Evolutionary conservation across 2,113 vertebrate species (phyloP).

Genomic region (Lophura nycthemera): DNA sequence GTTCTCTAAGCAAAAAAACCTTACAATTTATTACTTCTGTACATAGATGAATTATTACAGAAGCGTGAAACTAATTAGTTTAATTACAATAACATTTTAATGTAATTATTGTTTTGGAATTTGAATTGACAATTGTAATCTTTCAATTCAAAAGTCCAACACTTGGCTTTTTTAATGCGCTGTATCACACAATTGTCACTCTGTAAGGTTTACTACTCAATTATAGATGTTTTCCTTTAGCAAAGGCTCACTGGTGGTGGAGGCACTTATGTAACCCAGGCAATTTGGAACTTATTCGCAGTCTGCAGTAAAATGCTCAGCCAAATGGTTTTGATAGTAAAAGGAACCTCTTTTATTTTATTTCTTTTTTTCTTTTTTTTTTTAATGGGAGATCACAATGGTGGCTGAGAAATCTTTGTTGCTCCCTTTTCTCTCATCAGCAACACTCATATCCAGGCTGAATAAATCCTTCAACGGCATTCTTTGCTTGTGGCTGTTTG

Average conservation of each 20-base stretch:
- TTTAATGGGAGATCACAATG: slow-evolving; percentile 20
- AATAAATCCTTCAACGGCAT: slow-evolving; percentile 65
- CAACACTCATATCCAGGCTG: slow-evolving; percentile 67
- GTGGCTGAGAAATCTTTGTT: slow-evolving; percentile 48
- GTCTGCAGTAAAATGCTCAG: slow-evolving; percentile 23
- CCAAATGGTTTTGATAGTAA: slow-evolving; percentile 33
- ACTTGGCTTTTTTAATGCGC: neutral
- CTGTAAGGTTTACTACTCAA: neutral
- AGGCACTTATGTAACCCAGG: neutral
- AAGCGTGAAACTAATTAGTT: neutral
- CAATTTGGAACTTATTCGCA: neutral
- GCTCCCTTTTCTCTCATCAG: slow-evolving; percentile 50
- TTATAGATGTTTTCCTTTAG: neutral
- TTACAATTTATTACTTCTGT: neutral
- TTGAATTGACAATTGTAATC: neutral
- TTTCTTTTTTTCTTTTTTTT: neutral
- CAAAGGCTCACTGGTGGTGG: neutral
- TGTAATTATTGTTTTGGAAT: neutral
- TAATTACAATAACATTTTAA: neutral
- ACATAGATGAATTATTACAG: neutral
- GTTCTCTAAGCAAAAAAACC: neutral
- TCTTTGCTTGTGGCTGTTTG: slow-evolving; percentile 68
- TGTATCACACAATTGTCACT: neutral
- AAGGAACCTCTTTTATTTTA: slow-evolving; percentile 4
- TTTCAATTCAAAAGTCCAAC: neutral